phyloP scores from a whole-genome alignment of 1,140 invertebrate genomes.

The Pygmarrhopalites habei region DNA sequence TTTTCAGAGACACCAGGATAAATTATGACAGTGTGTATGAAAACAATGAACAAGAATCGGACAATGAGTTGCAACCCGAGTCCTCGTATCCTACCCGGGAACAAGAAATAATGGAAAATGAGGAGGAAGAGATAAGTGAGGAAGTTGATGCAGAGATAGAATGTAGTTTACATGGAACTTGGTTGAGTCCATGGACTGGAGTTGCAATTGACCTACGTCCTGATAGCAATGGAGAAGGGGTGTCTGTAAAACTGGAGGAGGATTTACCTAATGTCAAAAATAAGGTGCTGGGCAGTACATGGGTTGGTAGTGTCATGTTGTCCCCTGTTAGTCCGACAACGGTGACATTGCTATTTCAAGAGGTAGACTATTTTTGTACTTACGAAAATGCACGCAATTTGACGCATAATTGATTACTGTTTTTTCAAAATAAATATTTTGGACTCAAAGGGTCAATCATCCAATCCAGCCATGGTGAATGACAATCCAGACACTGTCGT shows the following conservation, averaged over 20 bases:
- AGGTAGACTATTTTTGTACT: too few relatives aligned
- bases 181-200: background rate
- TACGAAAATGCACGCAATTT: too few relatives aligned
- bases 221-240: background rate
- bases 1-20: background rate
- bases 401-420: too few relatives aligned
- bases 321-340: conserved; percentile 19
- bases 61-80: too few relatives aligned
- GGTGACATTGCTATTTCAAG: conserved; percentile 19
- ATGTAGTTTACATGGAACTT: conserved; percentile 7
- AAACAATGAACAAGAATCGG: background rate
- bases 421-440: background rate
- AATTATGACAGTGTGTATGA: background rate
- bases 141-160: background rate
- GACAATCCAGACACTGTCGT: conserved; percentile 19
- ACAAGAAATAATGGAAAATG: background rate
- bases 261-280: background rate
- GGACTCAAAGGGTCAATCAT: too few relatives aligned
- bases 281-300: conserved; percentile 5
- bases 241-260: background rate
- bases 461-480: too few relatives aligned
- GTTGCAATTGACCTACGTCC: background rate
- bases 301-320: conserved; percentile 12
- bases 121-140: background rate
- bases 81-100: background rate